phyloP scores from a whole-genome alignment of 2,113 vertebrate species.

The Lanius ludovicianus region DNA sequence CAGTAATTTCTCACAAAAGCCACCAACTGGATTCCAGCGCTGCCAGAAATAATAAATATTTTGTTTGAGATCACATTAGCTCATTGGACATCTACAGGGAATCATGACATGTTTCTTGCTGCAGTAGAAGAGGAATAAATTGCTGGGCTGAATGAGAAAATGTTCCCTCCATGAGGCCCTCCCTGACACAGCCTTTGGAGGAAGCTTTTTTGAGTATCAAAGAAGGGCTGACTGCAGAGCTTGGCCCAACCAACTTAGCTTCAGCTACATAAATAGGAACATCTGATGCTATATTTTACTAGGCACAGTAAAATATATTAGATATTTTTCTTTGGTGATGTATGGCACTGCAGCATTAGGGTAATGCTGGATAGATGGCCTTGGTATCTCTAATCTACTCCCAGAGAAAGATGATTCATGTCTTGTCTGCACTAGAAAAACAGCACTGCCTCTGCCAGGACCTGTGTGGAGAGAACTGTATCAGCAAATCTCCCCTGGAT shows the following conservation, averaged over 20 bases:
- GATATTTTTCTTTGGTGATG: background rate
- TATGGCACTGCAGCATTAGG: background rate
- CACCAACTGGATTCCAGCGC: conserved; percentile 96
- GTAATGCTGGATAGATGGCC: background rate
- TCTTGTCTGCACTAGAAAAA: background rate
- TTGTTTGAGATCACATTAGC: background rate
- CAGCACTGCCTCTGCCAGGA: background rate
- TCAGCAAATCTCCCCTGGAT: background rate
- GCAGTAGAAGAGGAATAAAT: background rate
- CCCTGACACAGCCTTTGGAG: background rate
- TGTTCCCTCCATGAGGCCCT: background rate
- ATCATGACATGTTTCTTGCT: background rate
- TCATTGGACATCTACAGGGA: background rate
- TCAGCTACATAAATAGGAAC: background rate
- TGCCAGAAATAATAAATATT: conserved; percentile 58
- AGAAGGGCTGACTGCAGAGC: background rate
- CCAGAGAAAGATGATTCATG: background rate
- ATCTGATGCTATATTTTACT: background rate
- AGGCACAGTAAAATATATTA: background rate
- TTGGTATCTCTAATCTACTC: background rate
- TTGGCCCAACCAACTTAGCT: background rate
- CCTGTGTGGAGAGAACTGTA: background rate
- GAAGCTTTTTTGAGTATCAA: background rate
- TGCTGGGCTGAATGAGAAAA: background rate
- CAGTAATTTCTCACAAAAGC: conserved; percentile 91